Conservation (phyloP, 1,140 invertebrate genomes). For the Nasonia longicornis region DNA sequence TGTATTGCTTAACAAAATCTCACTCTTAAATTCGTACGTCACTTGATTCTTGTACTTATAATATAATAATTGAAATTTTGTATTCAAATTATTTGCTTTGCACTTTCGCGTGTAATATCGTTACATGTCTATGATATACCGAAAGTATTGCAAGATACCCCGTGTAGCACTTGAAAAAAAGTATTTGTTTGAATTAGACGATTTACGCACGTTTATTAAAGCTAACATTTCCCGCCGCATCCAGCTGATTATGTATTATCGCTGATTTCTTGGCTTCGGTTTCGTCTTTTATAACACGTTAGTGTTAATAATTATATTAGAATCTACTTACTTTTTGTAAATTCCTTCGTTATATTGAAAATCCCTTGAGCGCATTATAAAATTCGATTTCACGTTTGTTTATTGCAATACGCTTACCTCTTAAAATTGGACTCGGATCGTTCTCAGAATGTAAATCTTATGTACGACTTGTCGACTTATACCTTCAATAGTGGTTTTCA, state of each 20-base stretch:
- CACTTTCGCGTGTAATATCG: background rate
- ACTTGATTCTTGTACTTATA: background rate
- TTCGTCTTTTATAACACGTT: too few species aligned
- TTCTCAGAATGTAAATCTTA: background rate
- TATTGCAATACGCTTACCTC: background rate
- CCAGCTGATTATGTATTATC: constrained; percentile 63
- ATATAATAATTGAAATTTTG: background rate
- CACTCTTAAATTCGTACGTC: background rate
- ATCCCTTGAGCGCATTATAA: background rate
- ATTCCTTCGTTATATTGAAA: background rate
- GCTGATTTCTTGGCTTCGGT: constrained; percentile 62
- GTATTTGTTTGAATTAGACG: constrained; percentile 30
- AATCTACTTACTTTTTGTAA: background rate
- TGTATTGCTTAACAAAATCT: background rate
- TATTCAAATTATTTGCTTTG: background rate
- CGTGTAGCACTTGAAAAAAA: constrained; percentile 55
- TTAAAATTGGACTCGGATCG: background rate
- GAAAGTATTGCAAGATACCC: constrained; percentile 48
- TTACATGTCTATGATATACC: background rate
- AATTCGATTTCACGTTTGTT: background rate
- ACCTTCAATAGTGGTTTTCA: too few species aligned
- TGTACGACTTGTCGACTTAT: too few species aligned
- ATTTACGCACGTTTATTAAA: background rate
- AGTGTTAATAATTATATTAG: too few species aligned
- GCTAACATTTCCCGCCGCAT: background rate